Evolutionary conservation across 1,140 invertebrate species (phyloP).

Genomic region (Panonychus citri): DNA sequence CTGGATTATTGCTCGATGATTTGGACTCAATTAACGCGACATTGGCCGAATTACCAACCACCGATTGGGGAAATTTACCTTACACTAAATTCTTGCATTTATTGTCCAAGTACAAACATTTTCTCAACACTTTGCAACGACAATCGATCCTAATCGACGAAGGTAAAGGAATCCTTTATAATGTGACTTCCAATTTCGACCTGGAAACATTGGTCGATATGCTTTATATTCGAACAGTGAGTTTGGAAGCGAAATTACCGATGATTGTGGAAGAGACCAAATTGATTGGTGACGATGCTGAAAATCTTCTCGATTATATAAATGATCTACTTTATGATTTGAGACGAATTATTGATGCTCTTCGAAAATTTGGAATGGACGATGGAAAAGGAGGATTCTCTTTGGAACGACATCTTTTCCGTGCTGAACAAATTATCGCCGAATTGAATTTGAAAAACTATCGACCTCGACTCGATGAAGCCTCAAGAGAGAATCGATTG

Average conservation of each 20-base stretch:
- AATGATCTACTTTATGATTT: slow-evolving; percentile 21
- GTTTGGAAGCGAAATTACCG: slow-evolving; percentile 9
- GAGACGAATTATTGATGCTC: slow-evolving; percentile 8
- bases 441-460: slow-evolving; percentile 14
- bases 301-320: slow-evolving; percentile 29
- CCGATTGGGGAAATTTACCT: slow-evolving; percentile 44
- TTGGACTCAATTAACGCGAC: slow-evolving; percentile 26
- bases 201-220: slow-evolving; percentile 14
- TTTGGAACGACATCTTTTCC: slow-evolving; percentile 10
- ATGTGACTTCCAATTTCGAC: slow-evolving; percentile 13
- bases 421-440: slow-evolving; percentile 13
- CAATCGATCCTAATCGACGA: slow-evolving; percentile 5
- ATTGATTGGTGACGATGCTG: slow-evolving; percentile 32
- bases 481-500: slow-evolving; percentile 15
- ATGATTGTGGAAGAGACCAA: slow-evolving; percentile 16
- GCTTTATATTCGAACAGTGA: slow-evolving; percentile 11
- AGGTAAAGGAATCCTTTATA: slow-evolving; percentile 10
- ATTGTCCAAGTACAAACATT: slow-evolving; percentile 8
- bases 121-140: slow-evolving; percentile 4
- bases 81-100: slow-evolving; percentile 27
- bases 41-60: slow-evolving; percentile 20
- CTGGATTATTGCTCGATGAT: slow-evolving; percentile 49
- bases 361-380: slow-evolving; percentile 11
- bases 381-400: slow-evolving; percentile 3
- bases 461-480: slow-evolving; percentile 10